Evolutionary conservation across 2,797 vertebrate species (phyloP), one percentile per base, ranked within the genome.

Genomic region (Falco naumanni): DNA sequence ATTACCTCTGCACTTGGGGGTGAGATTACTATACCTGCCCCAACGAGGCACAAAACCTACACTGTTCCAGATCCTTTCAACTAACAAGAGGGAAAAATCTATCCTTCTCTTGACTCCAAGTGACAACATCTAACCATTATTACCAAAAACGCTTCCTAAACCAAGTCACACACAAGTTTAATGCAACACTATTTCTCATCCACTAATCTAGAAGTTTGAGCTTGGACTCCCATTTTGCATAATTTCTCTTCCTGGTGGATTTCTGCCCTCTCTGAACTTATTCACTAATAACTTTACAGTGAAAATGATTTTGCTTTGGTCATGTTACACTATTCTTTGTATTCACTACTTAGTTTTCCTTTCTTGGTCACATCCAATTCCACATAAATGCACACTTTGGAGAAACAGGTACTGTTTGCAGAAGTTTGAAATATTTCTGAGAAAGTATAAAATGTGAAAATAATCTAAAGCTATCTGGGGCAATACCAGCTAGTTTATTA

Each of bases 321-420:
- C 54, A 39, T 16, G 8, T 7, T 47, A 22, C 26, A 48, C 18
- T 51, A 1, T 41, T 33, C 53, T 72, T 83, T 39, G 37, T 72
- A 34, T 48, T 72, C 5, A 1, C 26, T 25, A 47, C 11, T 9
- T 26, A 43, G 22, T 34, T 59, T 69, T 76, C 33, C 54, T 70
- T 84, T 54, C 33, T 24, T 3, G 4, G 24, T n/a, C 6, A 9
- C 48, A 80, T 56, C 25, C 72, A 87, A 5, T 54, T 66, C n/a
- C 50, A 64, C 8, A 17, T 3, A 41, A 71, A 39, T 6, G 13
- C 16, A 63, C 16, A 25, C 22, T 77, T 47, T 33, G 59, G 54
- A 65, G 45, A 48, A 90, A 65, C 0, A 0, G 39, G 15, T 5
- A 25, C 41, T 28, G 10, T n/a, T 37, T 53, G 33, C n/a, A 90